Percentiles rank a stretch among this genome's conserved stretches.
phyloP scores from a whole-genome alignment of 1,140 invertebrate genomes.

The Drosophila aff. region DNA sequence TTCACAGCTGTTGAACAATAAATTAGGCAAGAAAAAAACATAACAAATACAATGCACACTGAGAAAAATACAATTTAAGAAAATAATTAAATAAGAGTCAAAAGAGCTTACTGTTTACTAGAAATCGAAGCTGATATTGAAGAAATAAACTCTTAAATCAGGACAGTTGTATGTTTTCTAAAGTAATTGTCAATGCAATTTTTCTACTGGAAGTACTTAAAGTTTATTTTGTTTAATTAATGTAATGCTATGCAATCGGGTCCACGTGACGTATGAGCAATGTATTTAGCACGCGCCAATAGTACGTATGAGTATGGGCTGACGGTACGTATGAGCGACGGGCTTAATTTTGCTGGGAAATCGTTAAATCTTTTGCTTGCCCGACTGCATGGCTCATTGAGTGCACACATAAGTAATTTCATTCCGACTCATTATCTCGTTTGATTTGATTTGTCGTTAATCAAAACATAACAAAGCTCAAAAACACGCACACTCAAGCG shows the following conservation, averaged over 20 bases:
- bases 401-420: constrained; percentile 43
- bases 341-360: constrained; percentile 1
- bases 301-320: neutral
- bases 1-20: constrained; percentile 10
- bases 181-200: too few relatives aligned
- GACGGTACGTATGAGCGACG: constrained; percentile 13
- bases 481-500: constrained; percentile 20
- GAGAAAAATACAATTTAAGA: neutral
- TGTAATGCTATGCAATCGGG: neutral
- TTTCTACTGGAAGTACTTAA: too few relatives aligned
- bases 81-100: neutral
- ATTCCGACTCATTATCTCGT: constrained; percentile 49
- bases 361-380: constrained; percentile 8
- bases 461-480: constrained; percentile 45
- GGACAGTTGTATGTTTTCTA: neutral
- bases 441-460: constrained; percentile 50
- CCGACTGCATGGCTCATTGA: constrained; percentile 36
- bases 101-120: neutral
- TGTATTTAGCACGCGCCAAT: too few relatives aligned
- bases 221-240: too few relatives aligned
- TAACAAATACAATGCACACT: neutral
- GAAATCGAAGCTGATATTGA: neutral
- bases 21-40: neutral
- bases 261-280: neutral
- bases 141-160: neutral